phyloP scores from a whole-genome alignment of 2,888 invertebrate species.

The Eupithecia vulgata region DNA sequence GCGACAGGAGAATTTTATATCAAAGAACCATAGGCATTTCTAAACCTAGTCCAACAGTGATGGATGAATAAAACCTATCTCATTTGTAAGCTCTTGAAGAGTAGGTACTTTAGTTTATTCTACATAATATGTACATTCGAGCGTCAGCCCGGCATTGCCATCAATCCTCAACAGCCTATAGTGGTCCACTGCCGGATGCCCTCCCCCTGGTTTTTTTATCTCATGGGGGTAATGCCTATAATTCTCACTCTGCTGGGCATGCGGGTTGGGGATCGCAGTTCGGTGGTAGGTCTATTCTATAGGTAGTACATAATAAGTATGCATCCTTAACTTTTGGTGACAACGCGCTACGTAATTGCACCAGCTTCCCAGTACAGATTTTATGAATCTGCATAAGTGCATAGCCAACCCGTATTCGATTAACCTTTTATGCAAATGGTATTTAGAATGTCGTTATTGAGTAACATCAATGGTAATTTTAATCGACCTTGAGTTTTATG shows the following conservation, averaged over 20 bases:
- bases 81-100: too few relatives aligned
- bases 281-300: too few relatives aligned
- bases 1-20: not conserved
- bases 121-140: not conserved
- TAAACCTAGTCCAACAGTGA: too few relatives aligned
- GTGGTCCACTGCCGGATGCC: too few relatives aligned
- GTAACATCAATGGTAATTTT: slow-evolving; percentile 45
- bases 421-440: slow-evolving; percentile 53
- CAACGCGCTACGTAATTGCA: slow-evolving; percentile 37
- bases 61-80: too few relatives aligned
- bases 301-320: too few relatives aligned
- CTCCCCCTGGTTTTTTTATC: too few relatives aligned
- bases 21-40: not conserved
- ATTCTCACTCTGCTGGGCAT: too few relatives aligned
- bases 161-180: too few relatives aligned
- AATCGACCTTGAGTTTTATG: slow-evolving; percentile 38
- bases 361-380: slow-evolving; percentile 47
- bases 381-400: slow-evolving; percentile 47
- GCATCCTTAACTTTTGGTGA: slow-evolving; percentile 32
- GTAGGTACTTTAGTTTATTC: too few relatives aligned
- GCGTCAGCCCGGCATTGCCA: slow-evolving; percentile 28
- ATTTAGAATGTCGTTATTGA: slow-evolving; percentile 49
- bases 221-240: too few relatives aligned
- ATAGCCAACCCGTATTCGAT: slow-evolving; percentile 50
- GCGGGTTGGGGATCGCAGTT: too few relatives aligned